Evolutionary conservation across 2,113 vertebrate genomes (phyloP), one percentile per base, ranked within the genome.

Genomic region (Phrynosoma blainvillii): DNA sequence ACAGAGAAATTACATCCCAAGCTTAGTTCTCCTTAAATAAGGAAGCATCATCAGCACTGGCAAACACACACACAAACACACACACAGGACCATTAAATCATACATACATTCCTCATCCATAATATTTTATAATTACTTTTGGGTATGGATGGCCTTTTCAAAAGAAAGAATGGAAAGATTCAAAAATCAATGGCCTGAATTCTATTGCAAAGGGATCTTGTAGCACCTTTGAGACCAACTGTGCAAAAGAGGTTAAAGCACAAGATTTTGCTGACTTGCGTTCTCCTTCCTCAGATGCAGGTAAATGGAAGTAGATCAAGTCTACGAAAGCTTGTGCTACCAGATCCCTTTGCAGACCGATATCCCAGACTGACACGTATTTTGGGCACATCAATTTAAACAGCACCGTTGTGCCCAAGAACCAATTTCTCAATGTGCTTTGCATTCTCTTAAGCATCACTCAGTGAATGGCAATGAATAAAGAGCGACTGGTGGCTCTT

Each of bases 1-100:
- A 95, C 74, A 93, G 95, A 88, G 76, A 93, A 89, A 96, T 95
- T 95, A 92, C 95, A 95, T 94, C 94, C 94, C 92, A 96, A 95
- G 94, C 89, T 92, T 96, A 94, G 96, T 96, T 96, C 90, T 75
- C 96, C 93, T 96, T 96, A 96, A 96, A 96, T 96, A 95, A 96
- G 96, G 7, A 70, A 66, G 94, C 18, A 94, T 96, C 95, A 96
- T 96, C 96, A 96, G 96, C 96, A 93, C 18, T 16, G 20, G 10
- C 25, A 83, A 70, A 52, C 42, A 30, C 47, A 47, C 47, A 47
- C 47, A 47, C 47, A 3, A 36, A 1, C 7, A 47, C 7, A 7
- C 47, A 47, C 47, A n/a, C 1, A 32, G 16, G 30, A 5, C 66
- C n/a, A 27, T 4, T 71, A 71, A 54, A 84, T 32, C 70, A 18